A percentile compares a stretch with the other conserved stretches of the same genome.
phyloP scores from a whole-genome alignment of 2,797 vertebrate genomes.

The Luscinia luscinia region DNA sequence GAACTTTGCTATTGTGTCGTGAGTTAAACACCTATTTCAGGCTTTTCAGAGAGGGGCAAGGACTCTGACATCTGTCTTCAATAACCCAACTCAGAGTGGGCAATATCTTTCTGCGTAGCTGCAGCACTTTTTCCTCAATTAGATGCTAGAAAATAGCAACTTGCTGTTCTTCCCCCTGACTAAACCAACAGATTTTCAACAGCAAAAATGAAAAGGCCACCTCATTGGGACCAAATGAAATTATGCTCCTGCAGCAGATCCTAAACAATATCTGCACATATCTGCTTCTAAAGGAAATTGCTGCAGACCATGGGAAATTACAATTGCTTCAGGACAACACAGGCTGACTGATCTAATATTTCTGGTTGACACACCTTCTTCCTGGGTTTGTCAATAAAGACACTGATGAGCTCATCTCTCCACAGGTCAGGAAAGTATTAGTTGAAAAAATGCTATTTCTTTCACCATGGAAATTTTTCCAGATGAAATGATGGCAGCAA shows the following conservation, averaged over 20 bases:
- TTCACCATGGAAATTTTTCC: conserved; percentile 28
- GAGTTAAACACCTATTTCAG: background rate
- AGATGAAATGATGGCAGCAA: conserved; percentile 39
- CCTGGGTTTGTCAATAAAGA: conserved; percentile 64
- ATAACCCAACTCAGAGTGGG: background rate
- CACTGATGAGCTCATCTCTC: conserved; percentile 54
- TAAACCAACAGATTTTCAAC: conserved; percentile 1
- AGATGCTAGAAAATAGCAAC: background rate
- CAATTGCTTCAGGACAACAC: conserved; percentile 62
- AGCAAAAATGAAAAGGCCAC: conserved; percentile 30
- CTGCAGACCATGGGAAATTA: conserved; percentile 68
- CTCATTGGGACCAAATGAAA: conserved; percentile 44
- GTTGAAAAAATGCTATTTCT: conserved; percentile 17
- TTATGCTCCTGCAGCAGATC: conserved; percentile 20
- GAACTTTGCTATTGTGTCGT: background rate
- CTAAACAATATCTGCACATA: conserved; percentile 37
- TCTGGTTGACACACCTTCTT: conserved; percentile 61
- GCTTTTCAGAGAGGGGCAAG: background rate
- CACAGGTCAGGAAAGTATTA: conserved; percentile 38
- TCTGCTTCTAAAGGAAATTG: conserved; percentile 61
- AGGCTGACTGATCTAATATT: conserved; percentile 63
- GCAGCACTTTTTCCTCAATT: background rate
- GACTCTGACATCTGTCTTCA: background rate
- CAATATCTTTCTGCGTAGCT: background rate
- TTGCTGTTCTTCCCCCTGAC: background rate